Base-by-base conservation (phyloP, 2,113 vertebrate genomes). In the Chiloscyllium plagiosum region DNA sequence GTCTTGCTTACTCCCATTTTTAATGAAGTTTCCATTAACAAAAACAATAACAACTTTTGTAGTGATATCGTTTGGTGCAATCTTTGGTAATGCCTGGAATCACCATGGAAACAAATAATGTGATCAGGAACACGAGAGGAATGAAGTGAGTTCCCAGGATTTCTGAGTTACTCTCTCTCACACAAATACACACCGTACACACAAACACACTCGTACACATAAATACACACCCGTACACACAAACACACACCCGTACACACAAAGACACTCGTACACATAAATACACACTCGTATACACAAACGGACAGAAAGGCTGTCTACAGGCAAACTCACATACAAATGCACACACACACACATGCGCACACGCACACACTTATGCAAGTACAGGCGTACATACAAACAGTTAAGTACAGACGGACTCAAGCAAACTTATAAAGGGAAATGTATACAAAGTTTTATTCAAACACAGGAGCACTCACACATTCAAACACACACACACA, bases 31-130 rank as follows among this genome's bases (percentile, higher is more conserved):
- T 66, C 93, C 93, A 50, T 94, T 94, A 72, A 95, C 50, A 24
- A 17, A 29, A 95, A 66, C 69, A 95, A 50, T 95, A 50, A 94
- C 5, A 72, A 95, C 47, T 50, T 70, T 95, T 68, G 19, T 52
- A 47, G 68, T 33, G 68, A 50, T 3, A 15, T 52, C 10, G 72
- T 95, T 95, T 72, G 22, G 20, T 52, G 26, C 42, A 13, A 26
- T 95, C 94, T 95, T 95, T 95, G 94, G 94, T 95, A 76, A 61
- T 52, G 24, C 17, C 42, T 70, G 47, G 42, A 95, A 76, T 95
- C 68, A 17, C 69, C 29, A 26, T 20, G 37, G 42, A 76, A 69
- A 70, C 92, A 94, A 70, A 52, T 52, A 95, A 95, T 26, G 42
- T 15, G 42, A 95, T 24, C 47, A 29, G 19, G 50, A 12, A 76